Evolutionary conservation across 2,888 invertebrate species (phyloP), one percentile per base, ranked within the genome.

Genomic region (Drosophila demipolita): DNA sequence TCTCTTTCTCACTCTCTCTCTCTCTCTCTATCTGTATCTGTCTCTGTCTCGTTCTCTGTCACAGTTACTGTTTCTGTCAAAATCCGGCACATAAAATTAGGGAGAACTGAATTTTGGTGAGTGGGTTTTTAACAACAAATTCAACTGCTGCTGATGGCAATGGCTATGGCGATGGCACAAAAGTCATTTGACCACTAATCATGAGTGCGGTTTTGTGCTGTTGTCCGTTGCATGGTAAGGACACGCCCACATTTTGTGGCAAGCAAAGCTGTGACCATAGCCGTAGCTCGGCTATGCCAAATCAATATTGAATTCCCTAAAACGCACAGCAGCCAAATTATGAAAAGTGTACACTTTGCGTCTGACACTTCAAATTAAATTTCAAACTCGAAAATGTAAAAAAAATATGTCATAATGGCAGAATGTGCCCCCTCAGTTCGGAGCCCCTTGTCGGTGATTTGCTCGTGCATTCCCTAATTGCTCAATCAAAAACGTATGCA

Each of bases 401-500:
- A 45, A 20, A 45, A 29, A 29, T 5, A 29, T 32, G 20, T 15
- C 20, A 32, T 20, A 57, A 32, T 38, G 20, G 26, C 20, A 29
- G 11, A 36, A 20, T 35, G 35, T 20, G 15, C 8, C 23, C 52
- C 9, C 11, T 5, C 36, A 45, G 23, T 20, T 23, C 55, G 20
- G 15, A 8, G 15, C 32, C 38, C 4, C 26, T 5, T 26, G 38
- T n/a, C 54, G 12, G 29, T 38, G 53, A 38, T 45, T 55, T 61
- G 52, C 61, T 60, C 65, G 64, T 76, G 77, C 80, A 76, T 77
- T 80, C 64, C 89, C 84, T 85, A 85, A 85, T 85, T 85, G 84
- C 89, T 87, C 89, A 85, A 85, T 85, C 84, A 89, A 82, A 84
- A 85, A 55, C 82, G 85, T 87, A 87, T 85, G 89, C 89, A 87